Evolutionary conservation across 2,888 invertebrate genomes (phyloP), one percentile per base, ranked within the genome.

Genomic region (Eupithecia centaureata): DNA sequence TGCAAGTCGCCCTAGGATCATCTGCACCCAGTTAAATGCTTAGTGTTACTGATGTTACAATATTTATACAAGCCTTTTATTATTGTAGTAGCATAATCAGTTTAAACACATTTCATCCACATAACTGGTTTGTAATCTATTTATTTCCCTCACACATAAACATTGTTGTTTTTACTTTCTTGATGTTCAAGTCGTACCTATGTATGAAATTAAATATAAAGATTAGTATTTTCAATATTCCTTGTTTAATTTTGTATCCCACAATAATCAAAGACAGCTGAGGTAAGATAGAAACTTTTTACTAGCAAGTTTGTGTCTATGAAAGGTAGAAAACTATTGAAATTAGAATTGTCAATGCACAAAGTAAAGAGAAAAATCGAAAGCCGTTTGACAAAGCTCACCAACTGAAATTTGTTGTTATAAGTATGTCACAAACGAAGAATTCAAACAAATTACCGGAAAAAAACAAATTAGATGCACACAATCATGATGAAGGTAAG

Each of bases 321-420:
- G 59, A 62, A 33, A 65, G 47, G 38, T 54, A 54, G 51, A 76
- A 76, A 77, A 77, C 81, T 77, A 82, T 85, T 83, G 79, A 89
- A 88, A 89, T 86, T 86, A 79, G 87, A 90, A 89, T 80, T 85
- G 87, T 89, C 89, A 89, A 76, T 72, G 70, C 73, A 79, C 79
- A 73, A 73, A 75, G 76, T 81, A 83, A 83, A 84, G 82, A 86
- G 82, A 87, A 89, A 90, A 90, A 89, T 88, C 86, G 83, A 87
- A 86, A 88, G 85, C 81, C 82, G 86, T 91, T 91, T 90, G 90
- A 91, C 90, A 90, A 89, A 86, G 84, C 80, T 86, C 82, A 85
- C 86, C 86, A 84, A 86, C 84, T 91, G 90, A 93, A 92, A 93
- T 92, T 93, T 87, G 86, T 88, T 89, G 92, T 92, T 87, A 82